These are phyloP conservation scores for Taenaris catops DNA, from an alignment of 2,888 invertebrate species.

Conservation along the genomic window DNA sequence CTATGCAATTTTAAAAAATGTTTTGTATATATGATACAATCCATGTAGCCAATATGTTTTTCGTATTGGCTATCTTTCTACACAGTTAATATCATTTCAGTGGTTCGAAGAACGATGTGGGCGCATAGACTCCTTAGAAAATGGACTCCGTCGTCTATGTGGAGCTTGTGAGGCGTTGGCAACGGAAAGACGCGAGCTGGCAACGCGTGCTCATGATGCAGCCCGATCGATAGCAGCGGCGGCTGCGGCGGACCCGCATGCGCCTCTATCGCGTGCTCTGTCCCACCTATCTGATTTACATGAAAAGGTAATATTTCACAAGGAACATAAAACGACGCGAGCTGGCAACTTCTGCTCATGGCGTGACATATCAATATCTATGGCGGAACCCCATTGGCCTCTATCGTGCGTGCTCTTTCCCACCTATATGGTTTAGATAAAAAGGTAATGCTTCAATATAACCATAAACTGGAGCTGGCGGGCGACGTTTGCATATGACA, in stretches of 20 bases:
- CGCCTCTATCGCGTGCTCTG: constrained; percentile 88
- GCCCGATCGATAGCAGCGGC: constrained; percentile 90
- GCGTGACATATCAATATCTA: too few relatives aligned
- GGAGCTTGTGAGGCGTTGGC: constrained; percentile 93
- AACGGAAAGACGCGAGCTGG: constrained; percentile 90
- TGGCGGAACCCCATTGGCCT: neutral
- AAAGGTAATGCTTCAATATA: too few relatives aligned
- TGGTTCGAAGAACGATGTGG: constrained; percentile 99
- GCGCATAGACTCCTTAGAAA: constrained; percentile 94
- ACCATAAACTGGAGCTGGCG: too few relatives aligned
- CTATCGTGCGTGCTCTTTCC: too few relatives aligned
- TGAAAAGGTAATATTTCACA: constrained; percentile 80
- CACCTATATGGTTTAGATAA: too few relatives aligned
- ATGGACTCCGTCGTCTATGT: constrained; percentile 92
- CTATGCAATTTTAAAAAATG: too few relatives aligned
- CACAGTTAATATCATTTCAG: constrained; percentile 56
- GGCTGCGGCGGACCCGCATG: constrained; percentile 90
- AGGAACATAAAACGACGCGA: too few relatives aligned
- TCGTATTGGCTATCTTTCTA: too few relatives aligned
- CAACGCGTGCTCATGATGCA: constrained; percentile 88
- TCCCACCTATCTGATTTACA: constrained; percentile 94
- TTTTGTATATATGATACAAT: too few relatives aligned
- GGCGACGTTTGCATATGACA: too few relatives aligned
- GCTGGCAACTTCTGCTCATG: too few relatives aligned
- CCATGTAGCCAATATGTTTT: neutral